Conservation (phyloP, 2,797 vertebrate species). For the Telmatherina bonti region DNA sequence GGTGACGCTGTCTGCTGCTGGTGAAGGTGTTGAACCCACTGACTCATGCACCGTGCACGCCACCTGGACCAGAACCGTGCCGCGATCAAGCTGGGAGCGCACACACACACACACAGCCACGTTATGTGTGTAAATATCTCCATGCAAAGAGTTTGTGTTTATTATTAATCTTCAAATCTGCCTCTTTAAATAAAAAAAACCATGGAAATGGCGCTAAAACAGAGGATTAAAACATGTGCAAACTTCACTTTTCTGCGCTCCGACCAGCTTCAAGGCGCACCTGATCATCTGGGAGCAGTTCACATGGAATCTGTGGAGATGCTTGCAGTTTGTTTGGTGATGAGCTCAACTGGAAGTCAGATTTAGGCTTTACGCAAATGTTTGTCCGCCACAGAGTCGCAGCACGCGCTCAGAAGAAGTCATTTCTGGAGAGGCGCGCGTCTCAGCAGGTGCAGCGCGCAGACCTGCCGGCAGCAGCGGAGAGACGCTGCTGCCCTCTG, state of each 20-base stretch:
- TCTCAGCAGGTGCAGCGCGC: slow-evolving; percentile 21
- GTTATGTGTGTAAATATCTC: neutral
- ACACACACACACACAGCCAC: neutral
- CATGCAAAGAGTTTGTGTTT: neutral
- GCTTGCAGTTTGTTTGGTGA: slow-evolving; percentile 14
- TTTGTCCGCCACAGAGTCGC: slow-evolving; percentile 24
- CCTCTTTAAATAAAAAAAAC: no score
- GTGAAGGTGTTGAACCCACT: slow-evolving; percentile 35
- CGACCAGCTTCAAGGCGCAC: neutral
- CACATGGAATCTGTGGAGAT: neutral
- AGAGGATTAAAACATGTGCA: neutral
- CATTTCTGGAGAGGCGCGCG: slow-evolving; percentile 33
- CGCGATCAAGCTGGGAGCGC: slow-evolving; percentile 5
- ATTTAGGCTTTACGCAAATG: slow-evolving; percentile 5
- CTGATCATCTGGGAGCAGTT: neutral
- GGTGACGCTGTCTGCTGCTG: slow-evolving; percentile 50
- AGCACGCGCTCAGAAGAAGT: slow-evolving; percentile 18
- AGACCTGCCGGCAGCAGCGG: slow-evolving; percentile 4
- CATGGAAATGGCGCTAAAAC: neutral
- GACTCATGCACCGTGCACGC: slow-evolving; percentile 50
- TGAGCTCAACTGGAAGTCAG: slow-evolving; percentile 18
- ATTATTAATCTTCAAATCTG: no score
- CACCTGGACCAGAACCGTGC: slow-evolving; percentile 31
- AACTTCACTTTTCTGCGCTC: neutral
- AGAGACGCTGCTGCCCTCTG: slow-evolving; percentile 62